A percentile compares a stretch with the other conserved stretches of the same genome.
phyloP scores from a whole-genome alignment of 1,140 invertebrate genomes.

The Hyles vespertilio region DNA sequence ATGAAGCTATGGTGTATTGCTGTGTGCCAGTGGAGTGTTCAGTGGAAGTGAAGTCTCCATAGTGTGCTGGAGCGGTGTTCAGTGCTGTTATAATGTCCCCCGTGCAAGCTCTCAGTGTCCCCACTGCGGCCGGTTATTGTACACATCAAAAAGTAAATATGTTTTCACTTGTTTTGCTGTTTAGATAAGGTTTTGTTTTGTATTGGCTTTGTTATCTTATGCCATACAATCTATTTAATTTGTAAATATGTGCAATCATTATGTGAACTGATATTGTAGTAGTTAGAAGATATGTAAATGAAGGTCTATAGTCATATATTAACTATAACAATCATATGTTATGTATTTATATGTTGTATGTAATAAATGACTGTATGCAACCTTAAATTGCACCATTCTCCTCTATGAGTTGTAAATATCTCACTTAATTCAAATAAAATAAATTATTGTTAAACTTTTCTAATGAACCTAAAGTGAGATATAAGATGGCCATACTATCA shows the following conservation, averaged over 20 bases:
- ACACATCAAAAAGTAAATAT: slow-evolving; percentile 69
- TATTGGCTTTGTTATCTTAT: slow-evolving; percentile 31
- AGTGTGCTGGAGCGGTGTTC: slow-evolving; percentile 44
- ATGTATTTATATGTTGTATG: too few species aligned
- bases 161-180: slow-evolving; percentile 46
- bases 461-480: too few species aligned
- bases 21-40: slow-evolving; percentile 71
- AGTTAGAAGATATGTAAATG: too few species aligned
- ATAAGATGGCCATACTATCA: too few species aligned
- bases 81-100: slow-evolving; percentile 38
- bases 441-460: too few species aligned
- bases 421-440: too few species aligned
- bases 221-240: slow-evolving; percentile 7
- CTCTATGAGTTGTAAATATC: too few species aligned
- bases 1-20: slow-evolving; percentile 54
- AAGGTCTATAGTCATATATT: too few species aligned
- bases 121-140: slow-evolving; percentile 25
- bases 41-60: slow-evolving; percentile 65
- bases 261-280: too few species aligned
- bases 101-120: slow-evolving; percentile 3
- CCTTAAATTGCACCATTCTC: too few species aligned
- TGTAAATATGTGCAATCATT: slow-evolving; percentile 2
- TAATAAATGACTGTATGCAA: too few species aligned
- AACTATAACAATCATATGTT: too few species aligned
- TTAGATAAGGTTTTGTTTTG: slow-evolving; percentile 39